Base-by-base conservation (phyloP, 2,888 invertebrate genomes). In the Protodeltote pygarga region DNA sequence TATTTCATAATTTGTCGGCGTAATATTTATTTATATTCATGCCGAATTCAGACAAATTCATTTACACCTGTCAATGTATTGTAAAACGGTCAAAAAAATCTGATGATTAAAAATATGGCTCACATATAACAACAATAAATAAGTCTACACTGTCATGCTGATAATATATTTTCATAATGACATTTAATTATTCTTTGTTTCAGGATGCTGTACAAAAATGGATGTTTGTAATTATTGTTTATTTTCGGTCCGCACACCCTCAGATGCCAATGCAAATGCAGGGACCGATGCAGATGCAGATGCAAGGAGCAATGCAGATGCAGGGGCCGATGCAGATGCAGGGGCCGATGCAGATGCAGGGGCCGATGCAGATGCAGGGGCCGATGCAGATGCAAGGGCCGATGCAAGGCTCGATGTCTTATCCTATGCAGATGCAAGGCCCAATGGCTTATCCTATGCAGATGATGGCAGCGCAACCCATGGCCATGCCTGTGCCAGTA, bases 261-360 rank as follows among this genome's bases (percentile, higher is more conserved):
- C 77, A 77, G 45, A 53, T 71, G 21, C 61, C 61, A 11, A 59
- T 75, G 42, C 17, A n/a, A n/a, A 24, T 55, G 52, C n/a, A n/a
- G n/a, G n/a, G n/a, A n/a, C 55, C 65, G 40, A 53, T 71, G 37
- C 61, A 58, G 13, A 51, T 71, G 21, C 20, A 32, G 23, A 46
- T 48, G 16, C 45, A 37, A 10, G 39, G 34, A 5, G 10, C 17
- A 20, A 20, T 5, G 10, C 57, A 16, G 4, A 58, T 48, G 4
- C 61, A 44, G n/a, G 53, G 53, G 23, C 63, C 63, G 9, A 50
- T 74, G 39, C 33, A 58, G 28, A 58, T 48, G 4, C 61, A 44
- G n/a, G 53, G 53, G 23, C 63, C 63, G 9, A 50, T 74, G 39
- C 33, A 58, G 28, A 60, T 55, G 23, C 46, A 44, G 0, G 23